Base-by-base conservation (phyloP, 2,113 vertebrate genomes). In the Callopanchax toddi region DNA sequence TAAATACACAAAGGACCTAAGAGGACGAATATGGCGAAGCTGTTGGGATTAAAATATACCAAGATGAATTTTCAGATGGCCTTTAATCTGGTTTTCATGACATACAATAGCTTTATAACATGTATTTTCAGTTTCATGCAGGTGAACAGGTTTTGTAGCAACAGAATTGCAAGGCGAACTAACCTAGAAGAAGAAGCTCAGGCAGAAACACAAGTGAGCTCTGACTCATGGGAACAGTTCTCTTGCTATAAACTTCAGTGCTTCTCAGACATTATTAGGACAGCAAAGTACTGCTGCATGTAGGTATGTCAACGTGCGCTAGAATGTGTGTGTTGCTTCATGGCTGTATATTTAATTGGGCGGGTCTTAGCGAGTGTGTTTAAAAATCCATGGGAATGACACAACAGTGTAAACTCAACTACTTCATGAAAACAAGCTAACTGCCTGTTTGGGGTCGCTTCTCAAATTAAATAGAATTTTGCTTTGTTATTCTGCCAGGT, bases 341-440 rank as follows among this genome's bases (percentile, higher is more conserved):
- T 69, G 74, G 45, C 43, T 79, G 67, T 88, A 81, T 86, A 76
- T 84, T 79, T 84, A 83, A 86, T 86, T 74, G 67, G 71, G 64
- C 57, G 75, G 74, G 69, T 86, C 67, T 81, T 82, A 76, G 71
- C 60, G 73, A 76, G 80, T 84, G 79, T 81, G 76, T 88, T 88
- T 81, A 83, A 89, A 85, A 88, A 82, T 87, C 86, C 82, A 74
- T 55, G 63, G 60, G 66, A 84, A 84, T 88, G 80, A 88, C 82
- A 86, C 79, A 83, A 25, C 34, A 72, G 67, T 61, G 37, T 70
- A 72, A 68, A 71, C 63, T 57, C 70, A 82, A 76, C 70, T 87
- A 82, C 79, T 71, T 81, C 66, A 55, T 85, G 74, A 83, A 86
- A 85, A 78, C 67, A 73, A 67, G 74, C 68, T 71, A 70, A 66